A percentile compares a stretch with the other conserved stretches of the same genome.
phyloP scores from a whole-genome alignment of 2,888 invertebrate genomes.

The Pseudococcus jackbeardsleyi region DNA sequence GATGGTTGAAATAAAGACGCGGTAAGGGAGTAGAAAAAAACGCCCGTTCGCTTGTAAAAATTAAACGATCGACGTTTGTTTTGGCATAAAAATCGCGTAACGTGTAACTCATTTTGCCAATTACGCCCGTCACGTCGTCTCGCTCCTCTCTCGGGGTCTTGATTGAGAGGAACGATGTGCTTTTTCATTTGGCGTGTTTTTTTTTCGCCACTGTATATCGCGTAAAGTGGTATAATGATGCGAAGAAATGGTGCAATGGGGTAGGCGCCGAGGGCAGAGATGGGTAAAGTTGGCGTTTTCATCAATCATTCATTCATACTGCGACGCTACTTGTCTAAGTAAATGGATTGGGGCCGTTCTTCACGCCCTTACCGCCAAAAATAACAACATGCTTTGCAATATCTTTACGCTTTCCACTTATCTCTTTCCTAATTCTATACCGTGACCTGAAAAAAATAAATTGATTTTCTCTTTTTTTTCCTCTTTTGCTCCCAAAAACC shows the following conservation, averaged over 20 bases:
- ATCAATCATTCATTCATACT: conserved; percentile 63
- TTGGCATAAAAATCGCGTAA: conserved; percentile 47
- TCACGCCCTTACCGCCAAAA: conserved; percentile 53
- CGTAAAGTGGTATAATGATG: conserved; percentile 53
- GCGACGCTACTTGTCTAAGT: conserved; percentile 59
- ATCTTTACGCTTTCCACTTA: conserved; percentile 54
- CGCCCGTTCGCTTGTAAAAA: background rate
- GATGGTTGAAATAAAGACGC: background rate
- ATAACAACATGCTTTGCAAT: conserved; percentile 60
- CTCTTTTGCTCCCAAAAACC: background rate
- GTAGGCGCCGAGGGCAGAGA: background rate
- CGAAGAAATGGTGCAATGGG: conserved; percentile 38
- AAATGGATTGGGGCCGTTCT: conserved; percentile 59
- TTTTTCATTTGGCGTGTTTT: conserved; percentile 43
- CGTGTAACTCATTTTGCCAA: conserved; percentile 44
- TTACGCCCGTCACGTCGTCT: background rate
- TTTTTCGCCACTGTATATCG: conserved; percentile 44
- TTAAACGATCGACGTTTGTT: conserved; percentile 47
- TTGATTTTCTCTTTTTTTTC: conserved; percentile 36
- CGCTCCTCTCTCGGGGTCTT: background rate
- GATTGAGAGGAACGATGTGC: conserved; percentile 47
- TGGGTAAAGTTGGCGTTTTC: conserved; percentile 55
- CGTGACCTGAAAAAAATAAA: conserved; percentile 62
- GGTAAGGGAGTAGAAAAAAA: background rate
- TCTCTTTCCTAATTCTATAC: conserved; percentile 46